Evolutionary conservation across 2,888 invertebrate genomes (phyloP).

Genomic region (Epistrophella euchroma): DNA sequence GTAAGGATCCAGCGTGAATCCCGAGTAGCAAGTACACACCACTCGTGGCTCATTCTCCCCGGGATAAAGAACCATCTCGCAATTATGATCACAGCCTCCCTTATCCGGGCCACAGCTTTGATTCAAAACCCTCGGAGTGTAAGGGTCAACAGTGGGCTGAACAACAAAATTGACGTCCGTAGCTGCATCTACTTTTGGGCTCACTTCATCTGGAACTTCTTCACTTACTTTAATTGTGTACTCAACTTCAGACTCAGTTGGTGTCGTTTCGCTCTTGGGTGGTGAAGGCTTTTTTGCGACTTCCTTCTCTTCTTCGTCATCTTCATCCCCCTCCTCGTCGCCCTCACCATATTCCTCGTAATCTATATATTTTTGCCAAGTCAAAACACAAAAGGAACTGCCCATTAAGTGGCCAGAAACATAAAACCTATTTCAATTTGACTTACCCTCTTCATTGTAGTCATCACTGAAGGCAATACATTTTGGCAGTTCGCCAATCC

Average conservation of each 20-base stretch:
- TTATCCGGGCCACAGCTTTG: conserved; percentile 83
- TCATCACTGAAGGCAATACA: conserved; percentile 81
- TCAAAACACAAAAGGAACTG: background rate
- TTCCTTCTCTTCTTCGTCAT: conserved; percentile 60
- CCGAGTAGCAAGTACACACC: conserved; percentile 82
- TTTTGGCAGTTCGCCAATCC: conserved; percentile 86
- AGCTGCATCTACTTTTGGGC: conserved; percentile 49
- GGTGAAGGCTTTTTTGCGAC: conserved; percentile 28
- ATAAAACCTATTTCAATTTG: conserved; percentile 61
- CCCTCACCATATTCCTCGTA: conserved; percentile 77
- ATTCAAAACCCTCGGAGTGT: conserved; percentile 80
- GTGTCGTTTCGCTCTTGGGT: conserved; percentile 24
- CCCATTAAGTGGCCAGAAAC: conserved; percentile 43
- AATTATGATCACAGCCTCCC: conserved; percentile 85
- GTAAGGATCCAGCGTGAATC: conserved; percentile 84
- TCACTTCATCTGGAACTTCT: conserved; percentile 39
- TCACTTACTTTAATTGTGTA: conserved; percentile 47
- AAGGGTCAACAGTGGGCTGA: conserved; percentile 79
- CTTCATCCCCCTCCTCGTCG: conserved; percentile 69
- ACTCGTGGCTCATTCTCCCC: conserved; percentile 82
- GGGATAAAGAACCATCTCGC: conserved; percentile 82
- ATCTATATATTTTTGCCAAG: conserved; percentile 58
- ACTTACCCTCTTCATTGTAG: conserved; percentile 77
- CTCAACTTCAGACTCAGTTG: conserved; percentile 22
- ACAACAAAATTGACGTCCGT: conserved; percentile 78